Conservation (phyloP, 2,888 invertebrate species). For the Alitta virens region DNA sequence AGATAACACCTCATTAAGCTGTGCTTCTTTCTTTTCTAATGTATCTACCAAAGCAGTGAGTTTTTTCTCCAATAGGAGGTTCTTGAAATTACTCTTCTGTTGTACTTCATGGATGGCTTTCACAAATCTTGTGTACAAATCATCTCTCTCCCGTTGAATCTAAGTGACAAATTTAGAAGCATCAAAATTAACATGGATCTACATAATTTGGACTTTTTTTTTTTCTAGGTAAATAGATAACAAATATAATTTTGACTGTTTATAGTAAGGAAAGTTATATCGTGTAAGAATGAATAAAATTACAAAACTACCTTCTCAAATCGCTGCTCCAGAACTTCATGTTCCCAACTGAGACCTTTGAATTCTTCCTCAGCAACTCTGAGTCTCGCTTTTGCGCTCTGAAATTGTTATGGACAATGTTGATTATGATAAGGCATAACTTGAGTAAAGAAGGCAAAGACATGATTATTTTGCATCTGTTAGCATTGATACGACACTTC, state of each 20-base stretch:
- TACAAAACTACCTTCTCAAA: slow-evolving; percentile 68
- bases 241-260: not conserved
- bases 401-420: no score
- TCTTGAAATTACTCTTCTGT: slow-evolving; percentile 79
- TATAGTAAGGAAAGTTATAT: not conserved
- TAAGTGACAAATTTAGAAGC: slow-evolving; percentile 29
- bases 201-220: not conserved
- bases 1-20: slow-evolving; percentile 68
- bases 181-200: not conserved
- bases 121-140: slow-evolving; percentile 75
- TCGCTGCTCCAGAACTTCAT: slow-evolving; percentile 69
- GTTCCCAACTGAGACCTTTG: slow-evolving; percentile 59
- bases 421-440: no score
- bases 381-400: slow-evolving; percentile 64
- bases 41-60: slow-evolving; percentile 67
- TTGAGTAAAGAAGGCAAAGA: no score
- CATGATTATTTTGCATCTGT: no score
- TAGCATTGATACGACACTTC: no score
- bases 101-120: slow-evolving; percentile 83
- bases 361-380: slow-evolving; percentile 58
- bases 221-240: not conserved
- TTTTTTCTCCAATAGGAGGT: slow-evolving; percentile 76
- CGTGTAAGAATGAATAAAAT: not conserved
- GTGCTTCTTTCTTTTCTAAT: slow-evolving; percentile 69
- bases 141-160: slow-evolving; percentile 73